Conservation (phyloP, 2,797 vertebrate species). For the Myotis pilosus region DNA sequence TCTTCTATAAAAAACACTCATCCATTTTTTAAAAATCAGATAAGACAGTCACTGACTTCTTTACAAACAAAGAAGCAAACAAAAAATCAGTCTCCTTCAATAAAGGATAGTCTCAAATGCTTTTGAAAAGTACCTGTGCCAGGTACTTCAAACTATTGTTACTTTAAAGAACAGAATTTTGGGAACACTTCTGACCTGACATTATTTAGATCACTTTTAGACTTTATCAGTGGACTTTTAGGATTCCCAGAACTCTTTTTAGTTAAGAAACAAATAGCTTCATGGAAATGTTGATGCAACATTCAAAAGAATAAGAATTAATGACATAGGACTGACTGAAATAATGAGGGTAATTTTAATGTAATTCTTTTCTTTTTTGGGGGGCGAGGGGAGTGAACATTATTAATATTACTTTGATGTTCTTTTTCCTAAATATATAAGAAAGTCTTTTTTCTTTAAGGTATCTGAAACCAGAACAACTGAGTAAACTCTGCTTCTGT, state of each 20-base stretch:
- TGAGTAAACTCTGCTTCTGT: background rate
- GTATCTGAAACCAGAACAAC: background rate
- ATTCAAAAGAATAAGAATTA: background rate
- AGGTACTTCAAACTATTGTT: background rate
- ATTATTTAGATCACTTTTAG: background rate
- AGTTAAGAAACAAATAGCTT: background rate
- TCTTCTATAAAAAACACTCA: background rate
- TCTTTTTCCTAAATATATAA: background rate
- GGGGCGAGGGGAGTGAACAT: background rate
- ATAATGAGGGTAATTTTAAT: background rate
- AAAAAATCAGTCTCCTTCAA: background rate
- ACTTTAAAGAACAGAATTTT: background rate
- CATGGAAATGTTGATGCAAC: background rate
- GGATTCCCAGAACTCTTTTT: background rate
- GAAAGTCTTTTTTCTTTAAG: background rate
- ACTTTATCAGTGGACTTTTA: background rate
- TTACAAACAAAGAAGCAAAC: background rate
- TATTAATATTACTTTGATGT: background rate
- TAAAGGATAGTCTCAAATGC: background rate
- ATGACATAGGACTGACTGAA: background rate
- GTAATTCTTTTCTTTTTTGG: background rate
- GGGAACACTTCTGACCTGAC: background rate
- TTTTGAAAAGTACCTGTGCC: background rate
- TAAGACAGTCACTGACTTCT: background rate
- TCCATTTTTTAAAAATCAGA: background rate